These are phyloP conservation scores for Nineta flava DNA, from an alignment of 2,888 invertebrate species.

Conservation along the genomic window DNA sequence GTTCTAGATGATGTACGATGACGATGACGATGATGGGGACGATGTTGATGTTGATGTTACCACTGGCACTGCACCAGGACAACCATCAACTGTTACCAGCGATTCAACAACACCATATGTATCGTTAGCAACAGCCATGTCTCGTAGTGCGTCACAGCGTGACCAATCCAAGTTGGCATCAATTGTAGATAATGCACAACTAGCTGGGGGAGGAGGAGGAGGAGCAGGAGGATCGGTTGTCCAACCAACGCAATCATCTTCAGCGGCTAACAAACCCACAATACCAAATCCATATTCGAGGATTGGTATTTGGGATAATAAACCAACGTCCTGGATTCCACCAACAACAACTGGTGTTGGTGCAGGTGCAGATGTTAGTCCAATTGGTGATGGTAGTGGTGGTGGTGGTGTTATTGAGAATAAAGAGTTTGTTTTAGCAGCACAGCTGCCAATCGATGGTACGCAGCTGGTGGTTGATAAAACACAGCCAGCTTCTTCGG, in stretches of 20 bases:
- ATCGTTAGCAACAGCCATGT: not conserved
- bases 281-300: constrained; percentile 1
- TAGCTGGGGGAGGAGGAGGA: no score
- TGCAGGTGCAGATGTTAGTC: not conserved
- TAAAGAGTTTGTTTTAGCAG: no score
- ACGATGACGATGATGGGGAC: no score
- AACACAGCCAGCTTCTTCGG: not conserved
- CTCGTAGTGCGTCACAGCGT: not conserved
- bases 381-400: not conserved
- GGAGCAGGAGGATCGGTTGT: constrained; percentile 6
- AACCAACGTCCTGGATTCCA: not conserved
- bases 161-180: not conserved
- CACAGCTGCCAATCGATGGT: no score
- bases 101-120: not conserved
- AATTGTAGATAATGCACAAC: not conserved
- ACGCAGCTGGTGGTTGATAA: not conserved
- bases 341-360: not conserved
- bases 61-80: not conserved
- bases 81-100: not conserved
- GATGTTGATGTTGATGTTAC: no score
- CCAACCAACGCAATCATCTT: no score
- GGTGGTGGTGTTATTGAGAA: not conserved
- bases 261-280: constrained; percentile 5
- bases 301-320: not conserved
- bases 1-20: no score